These are phyloP conservation scores for Carposina sasakii DNA, from an alignment of 1,140 invertebrate species.

Conservation along the genomic window DNA sequence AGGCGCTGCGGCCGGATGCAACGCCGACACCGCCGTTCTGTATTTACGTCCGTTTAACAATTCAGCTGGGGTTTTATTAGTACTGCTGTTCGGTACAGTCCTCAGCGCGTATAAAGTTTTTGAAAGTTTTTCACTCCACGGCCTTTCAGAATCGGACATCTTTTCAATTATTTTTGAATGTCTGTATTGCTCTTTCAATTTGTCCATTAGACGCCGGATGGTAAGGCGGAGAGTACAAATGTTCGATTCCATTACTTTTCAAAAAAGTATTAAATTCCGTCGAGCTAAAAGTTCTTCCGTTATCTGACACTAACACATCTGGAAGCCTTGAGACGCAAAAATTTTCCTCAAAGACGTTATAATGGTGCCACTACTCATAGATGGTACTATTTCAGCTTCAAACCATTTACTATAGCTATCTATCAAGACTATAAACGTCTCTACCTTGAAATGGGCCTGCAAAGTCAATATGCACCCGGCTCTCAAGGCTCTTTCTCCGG, in stretches of 20 bases:
- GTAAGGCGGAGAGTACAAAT: conserved; percentile 33
- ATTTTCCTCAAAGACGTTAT: conserved; percentile 27
- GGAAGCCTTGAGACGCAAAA: conserved; percentile 44
- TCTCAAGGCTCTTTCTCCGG: conserved; percentile 45
- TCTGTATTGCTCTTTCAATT: conserved; percentile 33
- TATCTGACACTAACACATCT: conserved; percentile 45
- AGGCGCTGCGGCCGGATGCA: conserved; percentile 1
- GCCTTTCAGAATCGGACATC: background rate
- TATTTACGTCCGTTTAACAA: conserved; percentile 8
- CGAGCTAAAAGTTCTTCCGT: conserved; percentile 50
- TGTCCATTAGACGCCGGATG: conserved; percentile 40
- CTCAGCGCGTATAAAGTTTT: conserved; percentile 88
- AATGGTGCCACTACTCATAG: background rate
- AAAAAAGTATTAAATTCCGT: conserved; percentile 44
- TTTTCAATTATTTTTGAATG: conserved; percentile 25
- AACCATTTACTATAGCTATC: conserved; percentile 41
- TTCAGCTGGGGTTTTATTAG: conserved; percentile 9
- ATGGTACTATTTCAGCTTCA: conserved; percentile 8
- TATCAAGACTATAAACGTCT: conserved; percentile 28
- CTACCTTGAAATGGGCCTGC: conserved; percentile 32
- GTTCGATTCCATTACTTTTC: conserved; percentile 34
- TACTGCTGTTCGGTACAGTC: conserved; percentile 90
- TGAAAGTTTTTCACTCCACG: conserved; percentile 70
- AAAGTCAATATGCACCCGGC: conserved; percentile 42
- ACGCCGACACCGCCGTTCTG: background rate